Evolutionary conservation across 2,888 invertebrate genomes (phyloP).

Genomic region (Diarsia dahlii): DNA sequence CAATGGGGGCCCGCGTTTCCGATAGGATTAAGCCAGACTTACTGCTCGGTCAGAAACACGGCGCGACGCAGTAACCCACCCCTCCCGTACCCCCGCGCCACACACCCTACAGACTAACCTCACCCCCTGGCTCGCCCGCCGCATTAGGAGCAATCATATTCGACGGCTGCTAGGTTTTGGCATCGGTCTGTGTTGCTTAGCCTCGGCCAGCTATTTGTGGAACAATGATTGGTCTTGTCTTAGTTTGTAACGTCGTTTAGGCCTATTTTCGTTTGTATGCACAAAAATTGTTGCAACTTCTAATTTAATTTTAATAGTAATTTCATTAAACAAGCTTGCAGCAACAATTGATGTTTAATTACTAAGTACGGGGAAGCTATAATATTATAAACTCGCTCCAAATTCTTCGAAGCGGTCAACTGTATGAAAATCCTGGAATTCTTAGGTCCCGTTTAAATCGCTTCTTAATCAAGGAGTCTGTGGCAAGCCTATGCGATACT

Average conservation of each 20-base stretch:
- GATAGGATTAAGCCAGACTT: constrained; percentile 91
- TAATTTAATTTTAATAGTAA: constrained; percentile 9
- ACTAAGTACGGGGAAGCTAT: constrained; percentile 15
- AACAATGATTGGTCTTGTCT: constrained; percentile 89
- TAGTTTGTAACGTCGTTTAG: constrained; percentile 80
- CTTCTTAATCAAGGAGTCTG: constrained; percentile 23
- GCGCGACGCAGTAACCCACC: constrained; percentile 81
- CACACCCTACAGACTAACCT: constrained; percentile 69
- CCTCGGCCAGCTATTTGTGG: constrained; percentile 85
- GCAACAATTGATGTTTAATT: constrained; percentile 27
- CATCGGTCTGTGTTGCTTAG: constrained; percentile 89
- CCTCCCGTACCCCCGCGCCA: constrained; percentile 68
- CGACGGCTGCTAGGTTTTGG: constrained; percentile 90
- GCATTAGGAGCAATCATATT: constrained; percentile 91
- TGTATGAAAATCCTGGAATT: not conserved
- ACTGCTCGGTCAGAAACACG: constrained; percentile 90
- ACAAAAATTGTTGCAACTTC: constrained; percentile 44
- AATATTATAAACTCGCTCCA: not conserved
- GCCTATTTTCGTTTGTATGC: constrained; percentile 72
- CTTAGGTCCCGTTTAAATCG: not conserved
- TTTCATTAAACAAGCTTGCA: constrained; percentile 1
- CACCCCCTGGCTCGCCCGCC: constrained; percentile 77
- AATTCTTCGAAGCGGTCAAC: not conserved
- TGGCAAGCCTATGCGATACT: constrained; percentile 20
- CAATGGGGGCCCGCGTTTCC: constrained; percentile 89